Evolutionary conservation across 2,797 vertebrate species (phyloP), one percentile per base, ranked within the genome.

Genomic region (Anabas testudineus): DNA sequence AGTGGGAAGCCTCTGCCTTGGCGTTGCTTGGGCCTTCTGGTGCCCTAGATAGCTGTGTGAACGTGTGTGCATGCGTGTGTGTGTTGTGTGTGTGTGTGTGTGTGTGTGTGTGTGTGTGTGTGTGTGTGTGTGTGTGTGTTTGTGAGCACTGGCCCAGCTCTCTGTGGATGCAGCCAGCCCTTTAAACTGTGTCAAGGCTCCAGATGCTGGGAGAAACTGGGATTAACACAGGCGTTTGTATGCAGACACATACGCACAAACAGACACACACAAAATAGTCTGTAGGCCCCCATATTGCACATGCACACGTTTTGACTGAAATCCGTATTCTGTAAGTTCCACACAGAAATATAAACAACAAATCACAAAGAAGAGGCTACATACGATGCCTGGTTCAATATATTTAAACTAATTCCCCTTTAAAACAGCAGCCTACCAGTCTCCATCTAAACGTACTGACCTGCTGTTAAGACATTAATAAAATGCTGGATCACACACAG

Each of bases 151-250:
- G 87, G 90, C 88, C 91, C 83, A 62, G 78, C 87, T 88, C 86
- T 76, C 78, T 76, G 70, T 63, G 87, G 90, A 86, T 89, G 88
- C 74, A 83, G 90, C 91, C 90, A 92, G 88, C 90, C 88, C 90
- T 92, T 91, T 90, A 88, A 92, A 92, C 90, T 92, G 86, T 90
- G 91, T 91, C 89, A 87, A 89, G 88, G 88, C 90, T 93, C 91
- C 93, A 94, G 93, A 93, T 94, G 94, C 92, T 93, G 88, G 71
- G 90, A 92, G 91, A 92, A 90, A 91, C 89, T 90, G 88, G 91
- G 92, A 94, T 94, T 89, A 89, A 91, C 87, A 87, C 86, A 63
- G 49, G 82, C 81, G 84, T 85, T 86, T 90, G 85, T 87, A 86
- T 88, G 82, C 81, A 88, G 80, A 84, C 86, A 84, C 69, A 80